Percentiles rank a stretch among this genome's conserved stretches.
These are phyloP conservation scores for Pampusana beccarii DNA, from an alignment of 2,113 vertebrate species.

Conservation along the genomic window DNA sequence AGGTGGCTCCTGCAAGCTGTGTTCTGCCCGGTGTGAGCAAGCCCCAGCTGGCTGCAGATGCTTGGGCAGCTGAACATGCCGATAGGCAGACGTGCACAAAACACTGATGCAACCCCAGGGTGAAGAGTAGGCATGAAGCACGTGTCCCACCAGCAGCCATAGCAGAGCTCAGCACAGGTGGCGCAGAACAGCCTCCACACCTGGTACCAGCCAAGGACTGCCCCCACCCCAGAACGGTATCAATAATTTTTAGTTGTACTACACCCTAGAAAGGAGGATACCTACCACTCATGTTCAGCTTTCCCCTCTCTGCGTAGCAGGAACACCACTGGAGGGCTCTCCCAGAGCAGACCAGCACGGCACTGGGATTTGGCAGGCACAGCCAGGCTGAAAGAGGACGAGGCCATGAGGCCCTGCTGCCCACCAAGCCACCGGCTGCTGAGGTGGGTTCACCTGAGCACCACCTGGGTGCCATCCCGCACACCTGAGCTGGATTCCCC, in stretches of 20 bases:
- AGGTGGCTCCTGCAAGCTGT: neutral
- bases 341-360: neutral
- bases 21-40: neutral
- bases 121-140: neutral
- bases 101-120: neutral
- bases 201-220: neutral
- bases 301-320: neutral
- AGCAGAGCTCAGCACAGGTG: neutral
- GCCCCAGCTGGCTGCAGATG: neutral
- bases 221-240: neutral
- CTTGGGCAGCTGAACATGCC: neutral
- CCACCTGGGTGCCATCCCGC: neutral
- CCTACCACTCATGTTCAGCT: neutral
- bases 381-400: neutral
- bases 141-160: fast-evolving
- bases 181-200: neutral
- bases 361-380: neutral
- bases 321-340: neutral
- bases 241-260: neutral
- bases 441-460: fast-evolving
- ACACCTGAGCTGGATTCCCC: fast-evolving
- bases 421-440: neutral
- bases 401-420: neutral
- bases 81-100: neutral
- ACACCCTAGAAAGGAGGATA: neutral